Base-by-base conservation (phyloP, 2,888 invertebrate species). In the Tenthredo amoena region DNA sequence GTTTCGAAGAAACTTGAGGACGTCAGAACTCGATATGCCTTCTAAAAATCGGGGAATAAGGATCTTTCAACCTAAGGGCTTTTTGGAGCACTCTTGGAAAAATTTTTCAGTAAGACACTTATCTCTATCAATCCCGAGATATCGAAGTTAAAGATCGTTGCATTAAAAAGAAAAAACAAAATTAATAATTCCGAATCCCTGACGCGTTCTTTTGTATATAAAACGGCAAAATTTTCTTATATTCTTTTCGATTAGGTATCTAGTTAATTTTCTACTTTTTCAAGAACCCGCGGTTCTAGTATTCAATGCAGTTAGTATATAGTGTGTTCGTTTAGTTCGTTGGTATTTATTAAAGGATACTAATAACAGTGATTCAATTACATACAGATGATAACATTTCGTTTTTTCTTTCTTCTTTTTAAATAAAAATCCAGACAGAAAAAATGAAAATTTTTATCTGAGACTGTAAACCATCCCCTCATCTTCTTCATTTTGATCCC, bases 1-100 rank as follows among this genome's bases (percentile, higher is more conserved):
- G 99, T 99, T 10, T 99, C 99, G 9, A 99, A 99, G 94, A 99
- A 99, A 93, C 95, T 99, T 84, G 99, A 99, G 95, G 99, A 99
- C 93, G 98, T 99, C 90, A 96, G 99, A 93, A 99, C 99, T 65
- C 96, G 99, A 95, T 99, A 99, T 93, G 99, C 99, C 9, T 99
- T 99, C 95, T 99, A 98, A 96, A 55, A 50, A 21, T 47, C 15
- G 21, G 47, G n/a, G 37, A 37, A 9, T 37, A 71, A 71, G 7
- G 18, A 55, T n/a, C 55, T n/a, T 55, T 71, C 71, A 9, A 40
- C 37, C 68, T 9, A 31, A 34, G 34, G 1, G 34, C 26, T 26
- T 26, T 12, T 62, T 62, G 7, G 21, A 62, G 62, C 26, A 62
- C 62, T 62, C 62, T 62, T 62, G n/a, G 55, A 7, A n/a, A 5